Conservation (phyloP, 2,113 vertebrate genomes). For the Colinus virginianus region DNA sequence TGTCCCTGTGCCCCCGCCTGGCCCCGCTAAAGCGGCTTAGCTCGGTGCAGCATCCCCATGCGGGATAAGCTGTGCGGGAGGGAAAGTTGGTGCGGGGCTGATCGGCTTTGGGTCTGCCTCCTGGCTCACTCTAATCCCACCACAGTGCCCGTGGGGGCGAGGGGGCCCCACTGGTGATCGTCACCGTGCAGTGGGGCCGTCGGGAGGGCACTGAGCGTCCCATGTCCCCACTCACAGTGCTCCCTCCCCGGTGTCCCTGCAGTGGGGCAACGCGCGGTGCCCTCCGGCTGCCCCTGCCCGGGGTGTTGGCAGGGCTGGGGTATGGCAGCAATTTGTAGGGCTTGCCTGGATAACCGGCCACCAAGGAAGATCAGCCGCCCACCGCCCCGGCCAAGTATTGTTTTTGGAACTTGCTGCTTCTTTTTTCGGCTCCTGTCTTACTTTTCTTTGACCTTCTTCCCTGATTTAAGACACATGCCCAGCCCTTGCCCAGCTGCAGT, state of each 20-base stretch:
- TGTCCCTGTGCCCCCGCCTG: neutral
- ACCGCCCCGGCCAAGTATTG: slow-evolving; percentile 53
- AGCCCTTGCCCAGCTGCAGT: slow-evolving; percentile 56
- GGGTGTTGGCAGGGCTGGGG: neutral
- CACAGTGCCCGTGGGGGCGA: neutral
- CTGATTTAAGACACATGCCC: slow-evolving; percentile 69
- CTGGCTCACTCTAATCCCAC: neutral
- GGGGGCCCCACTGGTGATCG: rapidly evolving
- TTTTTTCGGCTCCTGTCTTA: slow-evolving; percentile 67
- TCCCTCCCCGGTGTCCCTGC: neutral
- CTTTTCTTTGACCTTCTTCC: slow-evolving; percentile 67
- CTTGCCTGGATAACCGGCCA: slow-evolving; percentile 41
- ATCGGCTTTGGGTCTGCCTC: slow-evolving; percentile 37
- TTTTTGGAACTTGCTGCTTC: slow-evolving; percentile 51
- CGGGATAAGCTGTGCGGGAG: slow-evolving; percentile 54
- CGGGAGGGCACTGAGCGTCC: neutral
- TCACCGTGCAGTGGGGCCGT: rapidly evolving
- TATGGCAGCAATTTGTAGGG: slow-evolving; percentile 47
- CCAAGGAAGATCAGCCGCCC: slow-evolving; percentile 63
- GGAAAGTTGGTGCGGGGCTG: slow-evolving; percentile 63
- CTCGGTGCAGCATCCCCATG: neutral
- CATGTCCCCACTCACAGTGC: neutral
- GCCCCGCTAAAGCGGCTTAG: slow-evolving; percentile 54
- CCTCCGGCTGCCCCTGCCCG: neutral
- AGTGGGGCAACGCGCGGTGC: neutral